These are phyloP conservation scores for Pogonomyrmex californicus DNA, from an alignment of 1,140 invertebrate genomes.

Conservation along the genomic window DNA sequence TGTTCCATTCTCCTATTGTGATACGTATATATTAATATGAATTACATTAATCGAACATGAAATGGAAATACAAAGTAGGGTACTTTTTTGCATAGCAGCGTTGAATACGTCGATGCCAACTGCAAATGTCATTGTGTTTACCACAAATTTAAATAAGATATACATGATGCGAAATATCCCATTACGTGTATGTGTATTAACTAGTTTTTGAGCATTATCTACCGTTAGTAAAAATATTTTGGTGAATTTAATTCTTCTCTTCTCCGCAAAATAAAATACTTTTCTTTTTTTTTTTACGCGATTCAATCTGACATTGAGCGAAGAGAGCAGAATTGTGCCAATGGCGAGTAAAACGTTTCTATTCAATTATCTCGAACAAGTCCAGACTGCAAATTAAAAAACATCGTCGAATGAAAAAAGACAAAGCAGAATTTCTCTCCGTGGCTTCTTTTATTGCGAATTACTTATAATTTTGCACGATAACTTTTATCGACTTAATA, in stretches of 20 bases:
- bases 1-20: background rate
- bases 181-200: background rate
- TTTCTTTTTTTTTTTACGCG: background rate
- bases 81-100: background rate
- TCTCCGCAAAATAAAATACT: background rate
- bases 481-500: background rate
- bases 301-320: background rate
- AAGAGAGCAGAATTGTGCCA: constrained; percentile 3
- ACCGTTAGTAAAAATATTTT: background rate
- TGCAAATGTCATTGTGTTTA: constrained; percentile 1
- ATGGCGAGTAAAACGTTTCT: constrained; percentile 33
- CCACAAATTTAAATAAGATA: constrained; percentile 35
- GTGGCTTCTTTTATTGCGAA: background rate
- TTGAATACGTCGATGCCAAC: constrained; percentile 9
- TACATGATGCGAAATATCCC: constrained; percentile 12
- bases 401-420: background rate
- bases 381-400: constrained; percentile 1
- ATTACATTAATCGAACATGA: background rate
- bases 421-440: background rate
- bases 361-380: constrained; percentile 41
- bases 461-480: constrained; percentile 29
- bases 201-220: background rate
- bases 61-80: background rate
- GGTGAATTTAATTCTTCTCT: constrained; percentile 21
- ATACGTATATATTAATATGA: background rate